Percentiles rank a stretch among this genome's conserved stretches.
phyloP scores from a whole-genome alignment of 1,140 invertebrate genomes.

The Trichonephila clavipes region DNA sequence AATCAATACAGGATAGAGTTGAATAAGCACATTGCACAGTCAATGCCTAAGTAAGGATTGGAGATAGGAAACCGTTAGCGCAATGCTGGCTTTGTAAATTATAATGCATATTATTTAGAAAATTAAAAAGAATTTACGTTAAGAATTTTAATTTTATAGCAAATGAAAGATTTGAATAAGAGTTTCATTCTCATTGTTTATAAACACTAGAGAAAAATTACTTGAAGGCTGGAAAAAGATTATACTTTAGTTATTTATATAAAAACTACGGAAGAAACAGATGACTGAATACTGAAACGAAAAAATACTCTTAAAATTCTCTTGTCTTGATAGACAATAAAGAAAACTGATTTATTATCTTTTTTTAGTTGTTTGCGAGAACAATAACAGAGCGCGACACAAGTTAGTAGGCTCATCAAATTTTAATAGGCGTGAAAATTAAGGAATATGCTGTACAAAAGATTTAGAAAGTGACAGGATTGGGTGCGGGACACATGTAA shows the following conservation, averaged over 20 bases:
- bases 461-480: not conserved
- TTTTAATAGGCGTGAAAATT: conserved; percentile 44
- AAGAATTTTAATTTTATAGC: too few relatives aligned
- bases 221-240: too few relatives aligned
- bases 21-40: too few relatives aligned
- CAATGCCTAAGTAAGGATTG: too few relatives aligned
- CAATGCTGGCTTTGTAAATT: too few relatives aligned
- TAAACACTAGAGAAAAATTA: too few relatives aligned
- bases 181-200: too few relatives aligned
- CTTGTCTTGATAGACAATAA: not conserved
- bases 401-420: conserved; percentile 5
- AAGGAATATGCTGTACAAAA: not conserved
- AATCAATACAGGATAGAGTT: too few relatives aligned
- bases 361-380: not conserved
- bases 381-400: not conserved
- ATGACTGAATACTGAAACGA: not conserved
- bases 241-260: not conserved
- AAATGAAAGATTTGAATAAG: too few relatives aligned
- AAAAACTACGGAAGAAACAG: not conserved
- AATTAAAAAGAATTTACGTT: too few relatives aligned
- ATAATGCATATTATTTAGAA: too few relatives aligned
- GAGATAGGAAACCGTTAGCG: too few relatives aligned
- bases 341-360: conserved; percentile 6
- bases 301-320: not conserved
- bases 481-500: not conserved